These are phyloP conservation scores for Troilus luridus DNA, from an alignment of 2,888 invertebrate genomes.

Conservation along the genomic window DNA sequence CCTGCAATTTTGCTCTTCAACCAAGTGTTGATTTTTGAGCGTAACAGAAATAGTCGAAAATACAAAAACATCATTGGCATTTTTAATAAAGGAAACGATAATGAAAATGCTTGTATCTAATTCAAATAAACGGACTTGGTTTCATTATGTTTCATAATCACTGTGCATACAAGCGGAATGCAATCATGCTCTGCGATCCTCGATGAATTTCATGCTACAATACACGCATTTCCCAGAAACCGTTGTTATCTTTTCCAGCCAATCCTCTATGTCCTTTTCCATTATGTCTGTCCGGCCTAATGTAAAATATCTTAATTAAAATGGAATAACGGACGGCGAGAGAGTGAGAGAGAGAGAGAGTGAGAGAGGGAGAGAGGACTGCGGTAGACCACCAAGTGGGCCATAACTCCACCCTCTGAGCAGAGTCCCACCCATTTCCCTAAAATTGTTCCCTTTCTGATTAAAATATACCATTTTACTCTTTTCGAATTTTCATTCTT, in stretches of 20 bases:
- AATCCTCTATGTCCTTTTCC: neutral
- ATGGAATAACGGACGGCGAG: neutral
- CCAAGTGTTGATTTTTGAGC: no score
- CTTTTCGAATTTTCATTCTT: neutral
- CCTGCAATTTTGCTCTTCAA: no score
- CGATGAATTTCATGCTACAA: neutral
- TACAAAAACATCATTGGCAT: no score
- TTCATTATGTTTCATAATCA: neutral
- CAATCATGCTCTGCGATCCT: neutral
- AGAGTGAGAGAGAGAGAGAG: neutral
- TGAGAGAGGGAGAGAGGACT: neutral
- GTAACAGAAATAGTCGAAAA: no score
- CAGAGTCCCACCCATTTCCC: neutral
- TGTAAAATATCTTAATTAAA: conserved; percentile 25
- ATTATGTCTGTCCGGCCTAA: neutral
- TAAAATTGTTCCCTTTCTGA: neutral
- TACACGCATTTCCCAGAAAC: neutral
- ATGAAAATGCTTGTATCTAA: no score
- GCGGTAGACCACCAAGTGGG: neutral
- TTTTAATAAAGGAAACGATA: no score
- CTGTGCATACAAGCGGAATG: neutral
- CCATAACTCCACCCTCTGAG: neutral
- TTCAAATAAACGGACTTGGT: neutral
- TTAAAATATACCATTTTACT: neutral
- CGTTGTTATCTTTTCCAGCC: neutral